phyloP scores from a whole-genome alignment of 2,113 vertebrate species.

The Tachuris rubrigastra region DNA sequence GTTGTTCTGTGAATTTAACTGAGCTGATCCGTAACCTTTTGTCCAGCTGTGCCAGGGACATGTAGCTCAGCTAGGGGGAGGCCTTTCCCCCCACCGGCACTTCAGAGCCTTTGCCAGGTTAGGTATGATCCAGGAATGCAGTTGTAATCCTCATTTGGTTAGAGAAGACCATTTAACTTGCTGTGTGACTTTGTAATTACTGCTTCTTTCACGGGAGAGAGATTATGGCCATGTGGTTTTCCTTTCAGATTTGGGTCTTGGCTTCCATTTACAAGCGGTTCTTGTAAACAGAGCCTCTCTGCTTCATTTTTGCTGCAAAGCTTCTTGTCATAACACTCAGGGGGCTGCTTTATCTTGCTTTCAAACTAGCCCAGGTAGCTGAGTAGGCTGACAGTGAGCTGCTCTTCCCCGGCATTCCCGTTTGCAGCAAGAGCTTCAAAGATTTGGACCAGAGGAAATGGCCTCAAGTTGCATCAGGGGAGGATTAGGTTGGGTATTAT shows the following conservation, averaged over 20 bases:
- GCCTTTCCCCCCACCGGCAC: neutral
- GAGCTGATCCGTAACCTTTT: slow-evolving; percentile 5
- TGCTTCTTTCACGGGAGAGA: slow-evolving; percentile 14
- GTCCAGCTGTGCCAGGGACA: neutral
- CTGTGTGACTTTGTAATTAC: slow-evolving; percentile 16
- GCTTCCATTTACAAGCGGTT: slow-evolving; percentile 47
- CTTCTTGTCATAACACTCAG: slow-evolving; percentile 58
- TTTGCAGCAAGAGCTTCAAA: neutral
- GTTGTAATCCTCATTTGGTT: neutral
- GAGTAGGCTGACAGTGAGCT: neutral
- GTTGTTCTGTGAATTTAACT: neutral
- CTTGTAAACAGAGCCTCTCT: slow-evolving; percentile 55
- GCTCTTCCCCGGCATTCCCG: neutral
- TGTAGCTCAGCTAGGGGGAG: neutral
- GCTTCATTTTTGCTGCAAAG: slow-evolving; percentile 50
- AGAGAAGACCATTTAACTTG: slow-evolving; percentile 32
- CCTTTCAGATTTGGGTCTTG: slow-evolving; percentile 24
- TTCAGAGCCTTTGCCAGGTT: neutral
- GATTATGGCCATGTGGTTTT: slow-evolving; percentile 57
- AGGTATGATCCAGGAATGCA: slow-evolving; percentile 21
- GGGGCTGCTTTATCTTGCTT: slow-evolving; percentile 43
- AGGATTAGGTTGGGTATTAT: neutral
- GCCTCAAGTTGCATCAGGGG: neutral
- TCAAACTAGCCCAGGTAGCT: neutral
- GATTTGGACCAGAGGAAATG: neutral